Evolutionary conservation across 2,797 vertebrate genomes (phyloP), one percentile per base, ranked within the genome.

Genomic region (Nyctalus aviator): DNA sequence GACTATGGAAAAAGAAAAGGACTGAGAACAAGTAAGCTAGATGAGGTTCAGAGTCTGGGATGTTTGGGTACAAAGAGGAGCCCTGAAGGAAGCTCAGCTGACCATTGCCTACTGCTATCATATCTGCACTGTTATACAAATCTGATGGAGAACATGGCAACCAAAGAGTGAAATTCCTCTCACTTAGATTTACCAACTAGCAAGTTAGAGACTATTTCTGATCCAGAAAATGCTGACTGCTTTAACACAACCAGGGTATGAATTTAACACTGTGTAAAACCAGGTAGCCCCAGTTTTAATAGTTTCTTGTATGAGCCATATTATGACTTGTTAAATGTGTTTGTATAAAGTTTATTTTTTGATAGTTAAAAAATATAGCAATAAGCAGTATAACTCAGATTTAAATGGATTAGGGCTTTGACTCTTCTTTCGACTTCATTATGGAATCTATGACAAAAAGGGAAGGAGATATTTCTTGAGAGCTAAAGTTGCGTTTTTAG

Each of bases 201-300:
- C 73, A 62, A n/a, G 50, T 92, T 46, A 8, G 76, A 94, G 53
- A 75, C 90, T 88, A 88, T 81, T 91, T 92, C 96, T 91, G 84
- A 94, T 23, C 88, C 59, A 91, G 72, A 87, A 94, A 93, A 41
- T 0, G 76, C 21, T 20, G n/a, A 90, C 73, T 92, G 72, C 44
- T 88, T 37, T 95, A 92, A 95, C 62, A 95, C 59, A 84, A 87
- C 35, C 86, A 95, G 75, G 48, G 91, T 85, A 96, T 64, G 53
- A 96, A 93, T 94, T 92, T 95, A 96, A 93, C 44, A 91, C 68
- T 73, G n/a, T 88, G 13, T 83, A 82, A 95, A 94, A 68, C 46
- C 75, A 93, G 48, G 48, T 1, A 95, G 77, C 30, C 90, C n/a
- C 91, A 62, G 48, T 94, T 96, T 93, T 72, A 68, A 94, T 18